phyloP scores from a whole-genome alignment of 2,888 invertebrate species.

The Criorhina ranunculi region DNA sequence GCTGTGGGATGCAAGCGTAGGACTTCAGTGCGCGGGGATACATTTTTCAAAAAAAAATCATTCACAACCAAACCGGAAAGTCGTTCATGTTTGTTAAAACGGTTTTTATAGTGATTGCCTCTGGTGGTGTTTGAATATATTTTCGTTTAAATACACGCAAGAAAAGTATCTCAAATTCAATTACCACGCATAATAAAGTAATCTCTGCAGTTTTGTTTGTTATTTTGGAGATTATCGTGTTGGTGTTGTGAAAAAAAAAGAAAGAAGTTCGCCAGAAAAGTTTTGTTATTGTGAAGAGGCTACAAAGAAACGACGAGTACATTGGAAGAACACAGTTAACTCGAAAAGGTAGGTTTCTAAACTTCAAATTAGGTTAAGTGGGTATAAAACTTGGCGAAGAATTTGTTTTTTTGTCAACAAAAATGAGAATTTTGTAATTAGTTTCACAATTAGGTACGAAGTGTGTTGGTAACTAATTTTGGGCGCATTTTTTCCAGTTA shows the following conservation, averaged over 20 bases:
- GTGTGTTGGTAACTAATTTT: not conserved
- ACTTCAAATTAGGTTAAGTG: slow-evolving; percentile 61
- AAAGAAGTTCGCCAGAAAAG: slow-evolving; percentile 4
- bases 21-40: slow-evolving; percentile 41
- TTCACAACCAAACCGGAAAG: slow-evolving; percentile 48
- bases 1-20: slow-evolving; percentile 58
- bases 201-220: not conserved
- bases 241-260: slow-evolving; percentile 23
- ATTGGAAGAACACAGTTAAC: slow-evolving; percentile 33
- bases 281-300: slow-evolving; percentile 20
- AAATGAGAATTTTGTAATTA: slow-evolving; percentile 33
- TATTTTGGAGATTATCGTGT: slow-evolving; percentile 17
- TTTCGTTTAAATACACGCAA: not conserved
- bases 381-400: slow-evolving; percentile 19
- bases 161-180: slow-evolving; percentile 63
- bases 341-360: slow-evolving; percentile 56
- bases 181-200: slow-evolving; percentile 32
- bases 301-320: not conserved
- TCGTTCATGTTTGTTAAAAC: slow-evolving; percentile 26
- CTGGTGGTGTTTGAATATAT: slow-evolving; percentile 20
- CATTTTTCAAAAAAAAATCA: slow-evolving; percentile 9
- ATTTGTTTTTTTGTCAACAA: slow-evolving; percentile 17
- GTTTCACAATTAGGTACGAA: slow-evolving; percentile 20
- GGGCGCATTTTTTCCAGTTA: too few species aligned
- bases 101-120: slow-evolving; percentile 18